These are phyloP conservation scores for Amiota minor DNA, from an alignment of 2,888 invertebrate genomes.

Conservation along the genomic window DNA sequence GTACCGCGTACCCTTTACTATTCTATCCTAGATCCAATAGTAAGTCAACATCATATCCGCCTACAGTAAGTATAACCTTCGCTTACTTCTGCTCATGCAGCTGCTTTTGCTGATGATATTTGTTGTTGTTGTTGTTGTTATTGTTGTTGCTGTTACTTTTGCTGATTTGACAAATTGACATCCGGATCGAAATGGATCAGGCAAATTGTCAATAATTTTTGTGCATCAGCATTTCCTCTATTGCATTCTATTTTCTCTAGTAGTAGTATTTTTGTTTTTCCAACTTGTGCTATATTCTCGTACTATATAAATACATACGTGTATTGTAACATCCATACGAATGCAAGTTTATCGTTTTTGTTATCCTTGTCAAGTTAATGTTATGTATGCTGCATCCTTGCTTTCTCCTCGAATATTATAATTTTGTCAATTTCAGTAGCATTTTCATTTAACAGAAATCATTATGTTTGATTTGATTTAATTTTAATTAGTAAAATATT, in stretches of 20 bases:
- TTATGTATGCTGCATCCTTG: constrained; percentile 9
- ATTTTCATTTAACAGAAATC: too few species aligned
- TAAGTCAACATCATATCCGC: not conserved
- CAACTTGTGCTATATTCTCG: not conserved
- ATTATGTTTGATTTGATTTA: too few species aligned
- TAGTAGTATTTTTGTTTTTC: not conserved
- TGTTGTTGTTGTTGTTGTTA: constrained; percentile 12
- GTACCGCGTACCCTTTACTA: not conserved
- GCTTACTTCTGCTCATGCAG: too few species aligned
- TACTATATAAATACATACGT: too few species aligned
- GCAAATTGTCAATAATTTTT: constrained; percentile 64
- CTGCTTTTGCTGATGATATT: too few species aligned
- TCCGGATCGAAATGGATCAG: constrained; percentile 61
- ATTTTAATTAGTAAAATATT: too few species aligned
- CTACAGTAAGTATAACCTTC: not conserved
- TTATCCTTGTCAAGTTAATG: not conserved
- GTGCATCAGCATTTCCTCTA: constrained; percentile 41
- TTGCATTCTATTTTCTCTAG: not conserved
- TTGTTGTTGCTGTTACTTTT: constrained; percentile 16
- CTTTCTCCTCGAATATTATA: not conserved
- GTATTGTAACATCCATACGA: not conserved
- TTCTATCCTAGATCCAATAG: not conserved
- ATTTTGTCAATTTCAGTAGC: not conserved
- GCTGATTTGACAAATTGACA: constrained; percentile 50
- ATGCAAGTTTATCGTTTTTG: not conserved